Evolutionary conservation across 1,140 invertebrate species (phyloP).

Genomic region (Atta colombica): DNA sequence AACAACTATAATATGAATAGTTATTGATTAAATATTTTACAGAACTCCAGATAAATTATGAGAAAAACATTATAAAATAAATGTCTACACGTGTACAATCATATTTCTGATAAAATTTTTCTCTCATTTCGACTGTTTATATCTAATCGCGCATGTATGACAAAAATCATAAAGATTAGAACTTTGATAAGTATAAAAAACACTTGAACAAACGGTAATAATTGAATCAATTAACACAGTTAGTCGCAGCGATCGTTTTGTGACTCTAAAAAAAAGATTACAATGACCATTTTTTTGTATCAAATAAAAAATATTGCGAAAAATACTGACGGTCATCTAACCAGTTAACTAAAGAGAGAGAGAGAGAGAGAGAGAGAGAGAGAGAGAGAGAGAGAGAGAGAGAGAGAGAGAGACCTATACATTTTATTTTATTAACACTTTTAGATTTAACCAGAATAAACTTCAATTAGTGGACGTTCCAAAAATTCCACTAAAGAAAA

Average conservation of each 20-base stretch:
- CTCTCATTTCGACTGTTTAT: not conserved
- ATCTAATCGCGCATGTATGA: not conserved
- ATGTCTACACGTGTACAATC: not conserved
- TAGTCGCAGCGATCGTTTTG: not conserved
- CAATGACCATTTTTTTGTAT: not conserved
- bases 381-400: not conserved
- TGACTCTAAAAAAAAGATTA: not conserved
- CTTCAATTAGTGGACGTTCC: not conserved
- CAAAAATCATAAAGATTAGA: not conserved
- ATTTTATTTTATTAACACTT: conserved; percentile 23
- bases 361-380: not conserved
- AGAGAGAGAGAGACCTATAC: not conserved
- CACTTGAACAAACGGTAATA: conserved; percentile 26
- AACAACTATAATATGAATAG: not conserved
- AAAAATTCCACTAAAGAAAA: conserved; percentile 29
- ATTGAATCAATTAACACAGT: conserved; percentile 31
- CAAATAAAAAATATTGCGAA: not conserved
- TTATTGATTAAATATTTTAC: conserved; percentile 13
- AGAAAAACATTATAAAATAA: not conserved
- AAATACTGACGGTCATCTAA: not conserved
- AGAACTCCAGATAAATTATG: not conserved
- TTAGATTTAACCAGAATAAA: not conserved
- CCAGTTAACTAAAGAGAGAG: not conserved
- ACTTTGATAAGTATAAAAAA: not conserved
- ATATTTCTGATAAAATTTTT: conserved; percentile 15